Evolutionary conservation across 2,797 vertebrate species (phyloP).

Genomic region (Percopsis omiscomaycus): DNA sequence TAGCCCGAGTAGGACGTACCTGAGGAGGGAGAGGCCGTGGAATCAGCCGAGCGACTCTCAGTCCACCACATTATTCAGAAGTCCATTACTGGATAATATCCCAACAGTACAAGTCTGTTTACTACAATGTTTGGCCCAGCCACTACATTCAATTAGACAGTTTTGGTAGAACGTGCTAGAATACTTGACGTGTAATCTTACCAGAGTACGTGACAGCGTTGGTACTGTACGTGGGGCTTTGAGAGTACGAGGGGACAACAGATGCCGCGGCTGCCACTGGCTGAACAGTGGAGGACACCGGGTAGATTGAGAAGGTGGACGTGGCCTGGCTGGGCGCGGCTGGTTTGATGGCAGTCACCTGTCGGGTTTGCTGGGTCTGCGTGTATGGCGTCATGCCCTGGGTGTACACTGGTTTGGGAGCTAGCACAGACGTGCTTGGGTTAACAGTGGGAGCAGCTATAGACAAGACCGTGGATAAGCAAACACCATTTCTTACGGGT

Average conservation of each 20-base stretch:
- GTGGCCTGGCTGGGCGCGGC: constrained; percentile 93
- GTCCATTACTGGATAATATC: too few relatives aligned
- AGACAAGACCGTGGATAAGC: neutral
- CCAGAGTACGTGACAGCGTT: constrained; percentile 97
- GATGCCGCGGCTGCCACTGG: constrained; percentile 85
- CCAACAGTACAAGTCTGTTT: too few relatives aligned
- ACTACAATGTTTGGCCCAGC: too few relatives aligned
- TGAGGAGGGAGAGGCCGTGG: constrained; percentile 51
- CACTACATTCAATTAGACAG: too few relatives aligned
- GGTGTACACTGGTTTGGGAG: constrained; percentile 92
- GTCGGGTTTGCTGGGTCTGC: constrained; percentile 93
- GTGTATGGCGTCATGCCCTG: constrained; percentile 95
- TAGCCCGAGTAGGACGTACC: constrained; percentile 97
- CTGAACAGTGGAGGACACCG: constrained; percentile 94
- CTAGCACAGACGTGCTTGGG: constrained; percentile 59
- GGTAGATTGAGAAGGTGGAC: constrained; percentile 97
- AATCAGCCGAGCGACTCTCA: too few relatives aligned
- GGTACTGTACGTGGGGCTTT: constrained; percentile 96
- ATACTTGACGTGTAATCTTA: constrained; percentile 64
- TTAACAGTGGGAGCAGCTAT: neutral
- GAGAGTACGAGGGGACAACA: constrained; percentile 94
- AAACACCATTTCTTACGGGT: neutral
- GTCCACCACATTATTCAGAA: too few relatives aligned
- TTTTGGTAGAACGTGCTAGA: too few relatives aligned
- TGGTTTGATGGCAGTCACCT: constrained; percentile 97